phyloP scores from a whole-genome alignment of 92 coral and sea anemone genomes.

The Paragorgia papillata region DNA sequence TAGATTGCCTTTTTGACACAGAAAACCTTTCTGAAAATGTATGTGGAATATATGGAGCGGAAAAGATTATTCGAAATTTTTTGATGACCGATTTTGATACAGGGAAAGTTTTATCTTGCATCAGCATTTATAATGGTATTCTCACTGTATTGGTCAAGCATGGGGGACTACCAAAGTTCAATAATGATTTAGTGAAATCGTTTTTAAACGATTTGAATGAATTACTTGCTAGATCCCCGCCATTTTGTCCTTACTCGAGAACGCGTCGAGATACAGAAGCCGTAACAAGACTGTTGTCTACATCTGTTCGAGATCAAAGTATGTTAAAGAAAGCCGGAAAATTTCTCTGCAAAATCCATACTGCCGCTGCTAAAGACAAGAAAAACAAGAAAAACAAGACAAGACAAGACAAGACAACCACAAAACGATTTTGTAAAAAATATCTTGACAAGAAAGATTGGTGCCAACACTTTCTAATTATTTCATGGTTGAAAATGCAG shows the following conservation, averaged over 20 bases:
- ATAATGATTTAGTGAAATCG: neutral
- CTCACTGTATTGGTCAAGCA: constrained; percentile 20
- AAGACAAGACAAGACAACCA: too few relatives aligned
- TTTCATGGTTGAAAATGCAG: constrained; percentile 33
- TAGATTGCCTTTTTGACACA: neutral
- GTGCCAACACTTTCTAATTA: constrained; percentile 8
- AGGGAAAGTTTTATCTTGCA: neutral
- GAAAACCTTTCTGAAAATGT: neutral
- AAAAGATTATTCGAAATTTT: constrained; percentile 3
- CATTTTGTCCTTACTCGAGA: constrained; percentile 1
- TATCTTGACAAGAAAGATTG: neutral
- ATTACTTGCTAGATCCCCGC: constrained; percentile 2
- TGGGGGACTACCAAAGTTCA: constrained; percentile 1
- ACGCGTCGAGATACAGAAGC: constrained; percentile 36
- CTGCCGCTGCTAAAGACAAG: neutral
- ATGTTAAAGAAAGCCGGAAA: neutral
- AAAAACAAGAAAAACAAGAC: too few relatives aligned
- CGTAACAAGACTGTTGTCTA: neutral
- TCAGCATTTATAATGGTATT: constrained; percentile 4
- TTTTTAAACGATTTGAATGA: neutral
- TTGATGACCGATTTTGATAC: neutral
- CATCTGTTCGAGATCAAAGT: neutral
- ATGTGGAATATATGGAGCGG: constrained; percentile 24
- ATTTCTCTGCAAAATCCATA: neutral
- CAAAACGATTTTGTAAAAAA: neutral